phyloP scores from a whole-genome alignment of 2,888 invertebrate species.

The Beris morrisii region DNA sequence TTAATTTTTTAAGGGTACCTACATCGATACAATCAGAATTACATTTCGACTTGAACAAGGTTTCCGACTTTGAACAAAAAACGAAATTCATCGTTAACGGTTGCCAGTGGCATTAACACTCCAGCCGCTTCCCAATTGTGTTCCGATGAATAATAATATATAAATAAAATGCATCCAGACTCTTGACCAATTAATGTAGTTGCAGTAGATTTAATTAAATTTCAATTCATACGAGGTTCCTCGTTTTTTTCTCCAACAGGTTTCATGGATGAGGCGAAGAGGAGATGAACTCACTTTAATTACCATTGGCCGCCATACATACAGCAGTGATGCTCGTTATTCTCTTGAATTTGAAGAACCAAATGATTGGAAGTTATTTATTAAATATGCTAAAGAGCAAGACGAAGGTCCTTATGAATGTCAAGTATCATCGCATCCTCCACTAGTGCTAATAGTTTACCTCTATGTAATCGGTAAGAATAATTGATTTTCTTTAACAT shows the following conservation, averaged over 20 bases:
- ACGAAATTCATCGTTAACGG: no score
- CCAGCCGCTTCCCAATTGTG: no score
- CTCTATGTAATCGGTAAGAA: conserved; percentile 73
- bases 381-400: conserved; percentile 71
- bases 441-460: conserved; percentile 68
- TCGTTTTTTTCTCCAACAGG: conserved; percentile 49
- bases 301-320: conserved; percentile 68
- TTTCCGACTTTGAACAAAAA: no score
- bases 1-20: no score
- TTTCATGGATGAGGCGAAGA: conserved; percentile 71
- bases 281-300: conserved; percentile 69
- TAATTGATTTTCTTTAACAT: background rate
- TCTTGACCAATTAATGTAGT: no score
- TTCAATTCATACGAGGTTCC: no score
- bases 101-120: no score
- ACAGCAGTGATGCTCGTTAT: conserved; percentile 68
- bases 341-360: conserved; percentile 70
- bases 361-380: conserved; percentile 75
- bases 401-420: conserved; percentile 81
- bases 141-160: no score
- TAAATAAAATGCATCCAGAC: no score
- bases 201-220: no score
- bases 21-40: no score
- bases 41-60: no score
- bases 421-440: conserved; percentile 78